phyloP scores from a whole-genome alignment of 2,797 vertebrate genomes.

The Liparis tanakae region DNA sequence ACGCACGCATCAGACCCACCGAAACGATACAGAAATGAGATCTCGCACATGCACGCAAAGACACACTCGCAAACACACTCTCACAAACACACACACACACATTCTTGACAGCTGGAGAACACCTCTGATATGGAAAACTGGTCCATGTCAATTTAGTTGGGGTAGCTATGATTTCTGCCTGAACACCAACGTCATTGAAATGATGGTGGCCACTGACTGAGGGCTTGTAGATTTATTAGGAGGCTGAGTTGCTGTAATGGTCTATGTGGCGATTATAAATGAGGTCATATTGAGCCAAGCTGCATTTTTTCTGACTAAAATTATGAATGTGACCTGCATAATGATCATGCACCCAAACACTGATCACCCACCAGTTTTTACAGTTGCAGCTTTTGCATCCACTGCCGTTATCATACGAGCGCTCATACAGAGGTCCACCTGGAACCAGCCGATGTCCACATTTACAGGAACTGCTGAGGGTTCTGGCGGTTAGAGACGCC shows the following conservation, averaged over 20 bases:
- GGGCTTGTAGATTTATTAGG: slow-evolving; percentile 64
- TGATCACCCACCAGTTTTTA: slow-evolving; percentile 24
- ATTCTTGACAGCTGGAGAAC: slow-evolving; percentile 57
- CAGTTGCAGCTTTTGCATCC: slow-evolving; percentile 3
- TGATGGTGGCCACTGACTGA: slow-evolving; percentile 59
- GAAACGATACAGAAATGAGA: slow-evolving; percentile 81
- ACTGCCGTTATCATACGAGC: neutral
- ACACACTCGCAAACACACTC: slow-evolving; percentile 3
- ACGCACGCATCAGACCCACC: slow-evolving; percentile 73
- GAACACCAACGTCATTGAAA: slow-evolving; percentile 73
- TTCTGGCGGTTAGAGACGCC: slow-evolving; percentile 12
- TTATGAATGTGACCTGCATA: slow-evolving; percentile 38
- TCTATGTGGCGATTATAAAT: slow-evolving; percentile 42
- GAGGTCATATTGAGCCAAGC: slow-evolving; percentile 55
- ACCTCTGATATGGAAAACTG: slow-evolving; percentile 76
- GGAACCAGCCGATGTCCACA: slow-evolving; percentile 47
- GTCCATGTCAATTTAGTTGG: slow-evolving; percentile 69
- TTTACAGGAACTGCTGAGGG: slow-evolving; percentile 37
- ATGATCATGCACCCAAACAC: slow-evolving; percentile 17
- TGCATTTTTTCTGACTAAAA: slow-evolving; percentile 54
- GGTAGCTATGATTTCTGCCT: slow-evolving; percentile 75
- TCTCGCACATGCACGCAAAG: slow-evolving; percentile 33
- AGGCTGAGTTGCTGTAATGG: slow-evolving; percentile 55
- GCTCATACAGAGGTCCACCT: neutral
- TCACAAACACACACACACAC: slow-evolving; percentile 8